Conservation (phyloP, 2,888 invertebrate species). For the Palloptera scutellata region DNA sequence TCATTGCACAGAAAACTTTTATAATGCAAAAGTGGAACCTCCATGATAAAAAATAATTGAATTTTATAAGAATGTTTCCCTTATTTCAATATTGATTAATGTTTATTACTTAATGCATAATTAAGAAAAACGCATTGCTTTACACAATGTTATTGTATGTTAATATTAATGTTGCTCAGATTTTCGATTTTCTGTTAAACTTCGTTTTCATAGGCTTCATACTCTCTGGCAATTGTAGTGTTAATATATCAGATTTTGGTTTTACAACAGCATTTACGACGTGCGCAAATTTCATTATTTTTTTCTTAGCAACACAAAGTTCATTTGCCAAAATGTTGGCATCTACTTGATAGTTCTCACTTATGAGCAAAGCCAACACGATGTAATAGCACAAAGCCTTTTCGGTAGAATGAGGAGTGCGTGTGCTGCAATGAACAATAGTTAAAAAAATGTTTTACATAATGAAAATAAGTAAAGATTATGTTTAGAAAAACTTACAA, state of each 20-base stretch:
- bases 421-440: conserved; percentile 41
- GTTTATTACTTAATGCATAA: too few species aligned
- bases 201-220: conserved; percentile 43
- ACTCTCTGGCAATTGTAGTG: conserved; percentile 50
- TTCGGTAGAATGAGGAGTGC: conserved; percentile 52
- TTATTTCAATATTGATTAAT: too few species aligned
- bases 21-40: too few species aligned
- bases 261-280: conserved; percentile 50
- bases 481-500: conserved; percentile 35
- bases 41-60: too few species aligned
- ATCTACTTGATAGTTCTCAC: conserved; percentile 52
- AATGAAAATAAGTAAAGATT: not conserved
- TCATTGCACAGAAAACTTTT: too few species aligned
- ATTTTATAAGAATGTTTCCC: too few species aligned
- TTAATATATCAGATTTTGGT: conserved; percentile 43
- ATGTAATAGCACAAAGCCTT: conserved; percentile 60
- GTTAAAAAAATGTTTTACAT: not conserved
- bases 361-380: conserved; percentile 53
- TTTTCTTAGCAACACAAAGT: conserved; percentile 49
- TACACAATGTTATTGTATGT: too few species aligned
- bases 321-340: conserved; percentile 47
- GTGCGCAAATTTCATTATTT: conserved; percentile 53
- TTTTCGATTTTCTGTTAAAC: conserved; percentile 15
- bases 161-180: not conserved
- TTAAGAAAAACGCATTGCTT: too few species aligned